Evolutionary conservation across 2,888 invertebrate species (phyloP).

Genomic region (Eubasilissa splendida): DNA sequence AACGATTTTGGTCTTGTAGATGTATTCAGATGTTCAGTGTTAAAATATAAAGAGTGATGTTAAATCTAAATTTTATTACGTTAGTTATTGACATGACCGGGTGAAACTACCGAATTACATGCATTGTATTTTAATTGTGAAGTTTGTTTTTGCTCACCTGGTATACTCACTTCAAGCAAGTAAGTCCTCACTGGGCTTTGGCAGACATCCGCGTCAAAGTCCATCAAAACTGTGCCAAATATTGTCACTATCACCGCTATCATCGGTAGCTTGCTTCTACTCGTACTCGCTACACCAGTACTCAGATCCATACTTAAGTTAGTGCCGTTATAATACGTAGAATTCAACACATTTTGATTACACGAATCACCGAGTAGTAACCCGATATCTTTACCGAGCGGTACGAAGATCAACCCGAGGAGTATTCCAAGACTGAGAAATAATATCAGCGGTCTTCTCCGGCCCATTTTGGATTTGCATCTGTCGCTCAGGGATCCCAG

Average conservation of each 20-base stretch:
- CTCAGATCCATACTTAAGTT: background rate
- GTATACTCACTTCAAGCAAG: slow-evolving; percentile 74
- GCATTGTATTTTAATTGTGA: background rate
- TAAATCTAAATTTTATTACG: too few species aligned
- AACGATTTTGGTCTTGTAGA: too few species aligned
- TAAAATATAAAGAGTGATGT: too few species aligned
- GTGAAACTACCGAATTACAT: background rate
- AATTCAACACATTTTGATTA: background rate
- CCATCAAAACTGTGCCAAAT: slow-evolving; percentile 74
- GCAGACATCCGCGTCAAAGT: slow-evolving; percentile 78
- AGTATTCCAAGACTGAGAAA: slow-evolving; percentile 73
- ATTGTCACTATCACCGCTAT: slow-evolving; percentile 73
- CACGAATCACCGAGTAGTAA: slow-evolving; percentile 67
- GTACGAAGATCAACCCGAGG: slow-evolving; percentile 72
- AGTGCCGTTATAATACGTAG: too few species aligned
- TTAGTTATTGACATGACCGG: background rate
- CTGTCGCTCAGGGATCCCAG: slow-evolving; percentile 76
- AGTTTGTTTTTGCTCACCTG: slow-evolving; percentile 61
- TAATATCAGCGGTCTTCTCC: slow-evolving; percentile 75
- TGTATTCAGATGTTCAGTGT: too few species aligned
- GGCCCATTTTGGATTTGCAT: slow-evolving; percentile 71
- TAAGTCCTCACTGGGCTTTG: slow-evolving; percentile 78
- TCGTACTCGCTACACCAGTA: background rate
- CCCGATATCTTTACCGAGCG: slow-evolving; percentile 74
- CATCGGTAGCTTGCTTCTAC: slow-evolving; percentile 59